Evolutionary conservation across 2,888 invertebrate species (phyloP), one percentile per base, ranked within the genome.

Genomic region (Anorthoa munda): DNA sequence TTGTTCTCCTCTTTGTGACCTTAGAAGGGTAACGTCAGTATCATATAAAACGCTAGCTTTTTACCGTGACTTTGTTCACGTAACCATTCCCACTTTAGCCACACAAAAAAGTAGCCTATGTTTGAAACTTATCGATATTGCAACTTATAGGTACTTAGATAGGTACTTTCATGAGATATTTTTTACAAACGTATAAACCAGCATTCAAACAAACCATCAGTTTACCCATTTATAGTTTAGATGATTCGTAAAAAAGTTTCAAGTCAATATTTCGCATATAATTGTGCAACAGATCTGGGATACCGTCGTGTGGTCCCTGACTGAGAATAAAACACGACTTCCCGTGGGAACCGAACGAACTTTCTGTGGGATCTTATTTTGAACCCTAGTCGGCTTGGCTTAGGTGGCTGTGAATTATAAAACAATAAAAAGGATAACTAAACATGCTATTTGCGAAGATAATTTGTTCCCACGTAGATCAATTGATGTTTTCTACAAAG

Each of bases 311-410:
- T 81, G 61, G 79, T 78, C 68, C 66, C 69, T 31, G 74, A 46
- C 81, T 82, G 23, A 31, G 70, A 71, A 82, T 79, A 82, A 67
- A 61, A 79, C 79, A 79, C 75, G 79, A 82, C 67, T 81, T 79
- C 79, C 81, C 81, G 81, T 81, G 81, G 81, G 81, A 81, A 81
- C 67, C 65, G 79, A 69, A 71, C 70, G 79, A 82, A 68, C 79
- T 79, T 82, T 71, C 70, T 71, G 65, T 59, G 26, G 73, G 66
- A 78, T 72, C 65, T 81, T 72, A 72, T 81, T 72, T 64, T 81
- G 79, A 81, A 77, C 77, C 53, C 65, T 46, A 56, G 45, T 64
- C 23, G 23, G 60, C 60, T 66, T n/a, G 21, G 39, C 48, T 61
- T 31, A 61, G 51, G 66, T 65, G 55, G 53, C 56, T 63, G 61